These are phyloP conservation scores for Drepanosiphum platanoidis DNA, from an alignment of 2,888 invertebrate genomes.

Conservation along the genomic window DNA sequence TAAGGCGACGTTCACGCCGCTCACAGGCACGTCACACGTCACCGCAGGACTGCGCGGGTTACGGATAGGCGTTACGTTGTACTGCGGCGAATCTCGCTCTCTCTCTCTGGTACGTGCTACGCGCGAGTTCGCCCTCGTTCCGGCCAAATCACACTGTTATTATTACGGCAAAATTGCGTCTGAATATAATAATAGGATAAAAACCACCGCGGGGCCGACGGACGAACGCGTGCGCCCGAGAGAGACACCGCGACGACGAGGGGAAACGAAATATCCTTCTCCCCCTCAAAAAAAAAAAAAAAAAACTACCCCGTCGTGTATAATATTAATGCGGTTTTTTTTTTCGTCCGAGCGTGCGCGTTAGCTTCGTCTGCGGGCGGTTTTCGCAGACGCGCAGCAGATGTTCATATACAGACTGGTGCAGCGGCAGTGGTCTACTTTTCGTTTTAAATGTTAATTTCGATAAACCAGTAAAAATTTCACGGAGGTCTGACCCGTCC, in stretches of 20 bases:
- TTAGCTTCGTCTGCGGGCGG: not conserved
- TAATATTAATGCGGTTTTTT: slow-evolving; percentile 41
- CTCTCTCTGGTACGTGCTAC: too few species aligned
- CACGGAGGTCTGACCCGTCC: not conserved
- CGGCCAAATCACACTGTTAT: slow-evolving; percentile 6
- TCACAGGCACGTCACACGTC: too few species aligned
- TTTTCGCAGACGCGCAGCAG: slow-evolving; percentile 20
- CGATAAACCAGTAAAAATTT: slow-evolving; percentile 46
- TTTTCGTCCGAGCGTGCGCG: not conserved
- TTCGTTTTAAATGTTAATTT: slow-evolving; percentile 62
- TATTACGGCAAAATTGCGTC: not conserved
- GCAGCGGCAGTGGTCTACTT: slow-evolving; percentile 44
- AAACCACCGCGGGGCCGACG: not conserved
- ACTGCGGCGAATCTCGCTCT: too few species aligned
- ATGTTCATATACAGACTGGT: slow-evolving; percentile 50
- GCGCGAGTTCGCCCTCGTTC: not conserved
- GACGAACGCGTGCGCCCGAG: not conserved
- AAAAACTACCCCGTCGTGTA: not conserved
- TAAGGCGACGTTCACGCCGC: too few species aligned
- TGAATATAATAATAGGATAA: not conserved
- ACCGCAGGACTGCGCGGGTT: too few species aligned
- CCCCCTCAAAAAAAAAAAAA: not conserved
- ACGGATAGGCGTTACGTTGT: too few species aligned
- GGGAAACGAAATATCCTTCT: not conserved
- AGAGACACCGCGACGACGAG: not conserved